These are phyloP conservation scores for Aspiorhynchus laticeps DNA, from an alignment of 2,113 vertebrate genomes.

Conservation along the genomic window DNA sequence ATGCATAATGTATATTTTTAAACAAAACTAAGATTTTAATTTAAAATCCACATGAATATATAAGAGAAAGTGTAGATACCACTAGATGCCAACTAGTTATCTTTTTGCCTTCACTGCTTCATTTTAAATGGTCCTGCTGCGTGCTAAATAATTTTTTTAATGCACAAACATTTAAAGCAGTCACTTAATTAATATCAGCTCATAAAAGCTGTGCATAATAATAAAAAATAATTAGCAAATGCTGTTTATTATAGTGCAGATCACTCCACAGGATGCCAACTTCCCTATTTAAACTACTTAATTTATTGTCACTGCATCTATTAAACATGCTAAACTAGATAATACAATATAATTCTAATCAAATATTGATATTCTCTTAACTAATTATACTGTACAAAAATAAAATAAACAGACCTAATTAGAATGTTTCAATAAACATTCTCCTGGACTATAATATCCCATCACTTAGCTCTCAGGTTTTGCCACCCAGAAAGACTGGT, in stretches of 20 bases:
- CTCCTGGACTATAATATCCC: neutral
- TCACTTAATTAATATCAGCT: neutral
- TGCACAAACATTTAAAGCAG: neutral
- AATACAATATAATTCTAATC: neutral
- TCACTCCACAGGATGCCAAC: neutral
- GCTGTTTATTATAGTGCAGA: neutral
- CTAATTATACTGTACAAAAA: too few species aligned
- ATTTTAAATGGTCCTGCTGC: neutral
- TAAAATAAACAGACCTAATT: neutral
- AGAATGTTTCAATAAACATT: neutral
- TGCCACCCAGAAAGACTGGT: neutral
- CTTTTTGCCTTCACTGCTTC: neutral
- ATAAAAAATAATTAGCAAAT: neutral
- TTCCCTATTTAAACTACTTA: neutral
- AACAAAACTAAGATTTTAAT: neutral
- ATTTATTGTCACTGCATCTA: neutral
- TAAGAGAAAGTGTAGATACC: neutral
- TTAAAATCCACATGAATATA: neutral
- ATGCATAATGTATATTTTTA: neutral
- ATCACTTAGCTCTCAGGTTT: neutral
- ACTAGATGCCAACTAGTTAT: neutral
- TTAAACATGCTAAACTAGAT: constrained; percentile 4
- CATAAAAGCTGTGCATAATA: neutral
- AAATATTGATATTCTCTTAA: neutral
- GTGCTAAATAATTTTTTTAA: neutral